These are phyloP conservation scores for Dastarcus helophoroides DNA, from an alignment of 2,888 invertebrate genomes.

Conservation along the genomic window DNA sequence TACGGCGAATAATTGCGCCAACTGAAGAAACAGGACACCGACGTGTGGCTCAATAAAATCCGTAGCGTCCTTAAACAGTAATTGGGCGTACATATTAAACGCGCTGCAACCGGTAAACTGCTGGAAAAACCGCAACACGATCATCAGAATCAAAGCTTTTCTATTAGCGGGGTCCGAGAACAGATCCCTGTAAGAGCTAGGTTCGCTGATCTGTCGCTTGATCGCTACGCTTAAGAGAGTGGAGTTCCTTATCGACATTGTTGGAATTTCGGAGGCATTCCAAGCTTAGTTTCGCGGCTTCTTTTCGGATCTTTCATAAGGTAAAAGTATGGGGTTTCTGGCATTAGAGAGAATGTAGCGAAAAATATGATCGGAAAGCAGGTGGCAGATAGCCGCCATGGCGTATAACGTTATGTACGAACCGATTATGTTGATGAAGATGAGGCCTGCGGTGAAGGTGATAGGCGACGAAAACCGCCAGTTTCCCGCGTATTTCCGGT, in stretches of 20 bases:
- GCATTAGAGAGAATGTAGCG: conserved; percentile 16
- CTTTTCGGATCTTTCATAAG: conserved; percentile 21
- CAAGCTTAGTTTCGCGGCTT: conserved; percentile 22
- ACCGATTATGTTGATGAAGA: too few relatives aligned
- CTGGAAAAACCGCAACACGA: conserved; percentile 22
- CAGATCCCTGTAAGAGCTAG: conserved; percentile 23
- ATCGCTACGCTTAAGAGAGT: conserved; percentile 21
- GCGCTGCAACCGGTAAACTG: conserved; percentile 26
- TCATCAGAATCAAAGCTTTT: conserved; percentile 21
- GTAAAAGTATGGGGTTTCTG: conserved; percentile 29
- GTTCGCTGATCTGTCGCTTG: conserved; percentile 25
- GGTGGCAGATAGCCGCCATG: too few relatives aligned
- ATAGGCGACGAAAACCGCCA: conserved; percentile 15
- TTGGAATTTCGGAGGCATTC: conserved; percentile 19
- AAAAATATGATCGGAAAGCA: too few relatives aligned
- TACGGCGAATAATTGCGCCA: conserved; percentile 14
- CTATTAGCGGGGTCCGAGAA: conserved; percentile 23
- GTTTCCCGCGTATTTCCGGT: conserved; percentile 19
- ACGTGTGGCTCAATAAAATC: conserved; percentile 7
- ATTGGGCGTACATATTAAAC: conserved; percentile 24
- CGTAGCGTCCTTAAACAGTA: conserved; percentile 13
- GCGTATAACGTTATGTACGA: too few relatives aligned
- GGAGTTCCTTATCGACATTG: conserved; percentile 24
- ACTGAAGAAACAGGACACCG: conserved; percentile 11
- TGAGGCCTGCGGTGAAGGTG: too few relatives aligned